Evolutionary conservation across 2,797 vertebrate genomes (phyloP).

Genomic region (Ctenopoma kingsleyae): DNA sequence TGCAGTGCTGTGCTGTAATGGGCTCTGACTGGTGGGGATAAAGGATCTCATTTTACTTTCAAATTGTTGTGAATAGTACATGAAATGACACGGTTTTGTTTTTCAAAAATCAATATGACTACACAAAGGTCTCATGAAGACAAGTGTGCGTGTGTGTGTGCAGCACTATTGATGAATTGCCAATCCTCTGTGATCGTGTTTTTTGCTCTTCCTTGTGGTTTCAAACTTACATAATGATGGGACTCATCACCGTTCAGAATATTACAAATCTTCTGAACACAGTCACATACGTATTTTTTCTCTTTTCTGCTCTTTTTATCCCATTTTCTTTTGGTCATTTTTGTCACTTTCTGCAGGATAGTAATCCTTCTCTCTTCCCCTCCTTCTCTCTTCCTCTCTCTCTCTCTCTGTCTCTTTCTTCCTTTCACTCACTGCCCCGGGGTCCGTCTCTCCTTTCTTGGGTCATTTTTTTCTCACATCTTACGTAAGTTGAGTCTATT

Average conservation of each 20-base stretch:
- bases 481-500: conserved; percentile 79
- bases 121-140: conserved; percentile 10
- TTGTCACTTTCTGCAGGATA: conserved; percentile 52
- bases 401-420: conserved; percentile 20
- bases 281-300: conserved; percentile 27
- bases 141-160: conserved; percentile 12
- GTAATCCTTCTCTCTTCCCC: conserved; percentile 45
- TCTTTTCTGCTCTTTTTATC: conserved; percentile 50
- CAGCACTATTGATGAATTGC: conserved; percentile 51
- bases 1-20: conserved; percentile 24
- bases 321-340: conserved; percentile 66
- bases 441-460: conserved; percentile 71
- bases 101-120: conserved; percentile 52
- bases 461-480: conserved; percentile 58
- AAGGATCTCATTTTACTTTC: conserved; percentile 65
- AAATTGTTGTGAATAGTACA: conserved; percentile 36
- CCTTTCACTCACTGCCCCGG: conserved; percentile 62
- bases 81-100: conserved; percentile 52
- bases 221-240: conserved; percentile 45
- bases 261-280: conserved; percentile 33
- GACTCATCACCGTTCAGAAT: conserved; percentile 35
- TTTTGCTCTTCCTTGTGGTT: conserved; percentile 38
- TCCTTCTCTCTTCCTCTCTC: conserved; percentile 21
- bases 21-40: conserved; percentile 28
- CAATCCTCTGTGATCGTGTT: conserved; percentile 43